These are phyloP conservation scores for Strix aluco DNA, from an alignment of 2,113 vertebrate genomes.

Conservation along the genomic window DNA sequence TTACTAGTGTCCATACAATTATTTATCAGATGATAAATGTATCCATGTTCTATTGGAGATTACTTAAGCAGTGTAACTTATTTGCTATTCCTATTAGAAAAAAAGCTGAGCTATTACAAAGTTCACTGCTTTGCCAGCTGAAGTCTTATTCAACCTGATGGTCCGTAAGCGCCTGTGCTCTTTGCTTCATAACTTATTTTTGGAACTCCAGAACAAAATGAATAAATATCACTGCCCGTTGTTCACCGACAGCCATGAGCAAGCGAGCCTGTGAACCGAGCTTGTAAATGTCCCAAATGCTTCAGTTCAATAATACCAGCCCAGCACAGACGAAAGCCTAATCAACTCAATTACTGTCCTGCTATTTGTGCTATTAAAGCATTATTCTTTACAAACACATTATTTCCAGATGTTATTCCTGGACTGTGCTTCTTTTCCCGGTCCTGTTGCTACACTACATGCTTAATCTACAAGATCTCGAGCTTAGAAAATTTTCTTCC, in stretches of 20 bases:
- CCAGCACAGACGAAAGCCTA: background rate
- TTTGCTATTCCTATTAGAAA: background rate
- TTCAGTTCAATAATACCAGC: background rate
- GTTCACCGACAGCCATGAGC: background rate
- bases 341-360: background rate
- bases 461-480: background rate
- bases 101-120: background rate
- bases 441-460: background rate
- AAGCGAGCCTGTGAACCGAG: background rate
- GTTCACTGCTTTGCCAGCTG: background rate
- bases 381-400: background rate
- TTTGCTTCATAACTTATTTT: background rate
- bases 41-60: background rate
- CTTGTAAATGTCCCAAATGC: background rate
- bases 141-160: background rate
- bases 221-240: background rate
- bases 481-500: background rate
- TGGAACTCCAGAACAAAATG: background rate
- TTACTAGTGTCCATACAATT: background rate
- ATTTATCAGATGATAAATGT: background rate
- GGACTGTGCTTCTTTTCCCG: background rate
- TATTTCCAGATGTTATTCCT: background rate
- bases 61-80: rapidly evolving
- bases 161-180: background rate
- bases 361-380: background rate